Base-by-base conservation (phyloP, 2,888 invertebrate genomes). In the Drosophila falleni region DNA sequence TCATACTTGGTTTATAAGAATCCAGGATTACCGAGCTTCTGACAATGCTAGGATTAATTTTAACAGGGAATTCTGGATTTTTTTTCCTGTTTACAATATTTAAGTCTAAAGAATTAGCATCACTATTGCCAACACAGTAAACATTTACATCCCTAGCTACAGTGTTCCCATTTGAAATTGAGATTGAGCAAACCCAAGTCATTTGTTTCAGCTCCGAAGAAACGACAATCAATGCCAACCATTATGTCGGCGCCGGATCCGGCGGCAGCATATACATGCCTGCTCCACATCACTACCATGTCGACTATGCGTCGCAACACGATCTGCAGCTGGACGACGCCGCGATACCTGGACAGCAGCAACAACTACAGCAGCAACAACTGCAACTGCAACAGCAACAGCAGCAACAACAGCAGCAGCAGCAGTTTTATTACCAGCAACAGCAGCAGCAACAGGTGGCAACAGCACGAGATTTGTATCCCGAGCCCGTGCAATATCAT, bases 191-290 rank as follows among this genome's bases (percentile, higher is more conserved):
- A 91, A 90, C 90, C 81, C 80, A 91, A 91, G 91, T 90, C 89
- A 78, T 88, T 72, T 91, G 85, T 90, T 90, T 77, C 89, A 92
- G 92, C 81, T 92, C 92, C 84, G 92, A 92, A 87, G 92, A 92
- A 82, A 89, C 91, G 91, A 91, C 92, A 91, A 92, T 92, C 92
- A 91, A 87, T 84, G 82, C 87, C 80, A 83, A 76, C 55, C 84
- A 84, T 39, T 82, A 83, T 71, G 79, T 54, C 56, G 73, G 72
- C 74, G 73, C 41, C 71, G 83, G 79, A 63, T 67, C 73, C 75
- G 78, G 74, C 70, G 81, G 74, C 83, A 87, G 78, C 81, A 81
- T 85, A n/a, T 88, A 86, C 70, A 89, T 89, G 81, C 89, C 89
- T 62, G 82, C 81, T 44, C 81, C 80, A 55, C 85, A 79, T 56